phyloP scores from a whole-genome alignment of 1,140 invertebrate species.

The Ceratina australensis region DNA sequence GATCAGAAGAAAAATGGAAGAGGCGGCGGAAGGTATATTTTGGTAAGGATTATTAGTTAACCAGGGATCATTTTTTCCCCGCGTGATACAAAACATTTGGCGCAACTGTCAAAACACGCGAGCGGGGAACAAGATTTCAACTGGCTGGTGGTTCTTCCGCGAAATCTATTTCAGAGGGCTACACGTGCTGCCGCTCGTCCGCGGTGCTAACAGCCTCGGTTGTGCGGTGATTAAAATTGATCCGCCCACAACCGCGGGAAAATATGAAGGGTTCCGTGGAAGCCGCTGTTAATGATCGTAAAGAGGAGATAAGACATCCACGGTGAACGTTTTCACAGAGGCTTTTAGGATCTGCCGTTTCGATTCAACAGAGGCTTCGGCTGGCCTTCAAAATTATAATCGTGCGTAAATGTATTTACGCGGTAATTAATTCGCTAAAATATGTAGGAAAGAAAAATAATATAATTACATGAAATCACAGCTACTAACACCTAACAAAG shows the following conservation, averaged over 20 bases:
- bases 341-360: conserved; percentile 13
- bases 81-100: conserved; percentile 2
- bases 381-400: no score
- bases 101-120: conserved; percentile 43
- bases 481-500: not conserved
- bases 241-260: conserved; percentile 34
- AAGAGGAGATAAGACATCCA: conserved; percentile 25
- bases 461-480: no score
- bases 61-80: conserved; percentile 5
- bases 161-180: conserved; percentile 53
- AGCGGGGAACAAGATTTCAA: not conserved
- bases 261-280: conserved; percentile 43
- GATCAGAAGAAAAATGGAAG: no score
- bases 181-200: conserved; percentile 25
- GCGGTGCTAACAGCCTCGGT: conserved; percentile 40
- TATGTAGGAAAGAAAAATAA: no score
- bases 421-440: no score
- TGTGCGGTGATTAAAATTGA: conserved; percentile 51
- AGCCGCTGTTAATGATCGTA: not conserved
- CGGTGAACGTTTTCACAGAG: not conserved
- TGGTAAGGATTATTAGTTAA: not conserved
- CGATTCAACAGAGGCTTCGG: not conserved
- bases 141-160: conserved; percentile 46
- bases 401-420: not conserved
- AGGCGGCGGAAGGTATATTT: not conserved